Base-by-base conservation (phyloP, 2,888 invertebrate species). In the Lithosia quadra region DNA sequence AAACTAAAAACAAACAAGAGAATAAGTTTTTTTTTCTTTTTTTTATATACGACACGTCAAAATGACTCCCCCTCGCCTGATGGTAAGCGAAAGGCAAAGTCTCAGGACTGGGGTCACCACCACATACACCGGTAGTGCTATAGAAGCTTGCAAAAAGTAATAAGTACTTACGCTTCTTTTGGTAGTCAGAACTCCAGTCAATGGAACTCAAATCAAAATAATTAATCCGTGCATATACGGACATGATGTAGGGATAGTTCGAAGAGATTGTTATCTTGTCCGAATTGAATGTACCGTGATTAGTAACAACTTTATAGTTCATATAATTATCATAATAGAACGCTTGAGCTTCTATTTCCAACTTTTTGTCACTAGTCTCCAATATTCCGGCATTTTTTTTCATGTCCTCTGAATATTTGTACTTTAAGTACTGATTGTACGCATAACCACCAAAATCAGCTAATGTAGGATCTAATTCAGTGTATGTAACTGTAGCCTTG, bases 331-430 rank as follows among this genome's bases (percentile, higher is more conserved):
- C 90, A 63, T 95, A 87, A 13, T 94, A 93, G 63, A 88, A 87
- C 74, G 95, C 88, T 39, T 92, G 89, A n/a, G 89, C 88, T 65
- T 92, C 88, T 18, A 96, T 79, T 55, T 95, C 91, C 3, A 96
- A 15, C 13, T 57, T 84, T 77, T 95, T 93, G 15, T 94, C 88
- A 9, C 90, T 87, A 15, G 84, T 81, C 1, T 78, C 84, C n/a
- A n/a, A n/a, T 75, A 91, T 90, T 53, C 93, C 76, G 9, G 91
- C 81, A 83, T 96, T 94, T 60, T 95, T 92, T 64, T 95, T 91
- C 89, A 84, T 94, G 93, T 85, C 92, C 92, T 56, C 89, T 75
- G 73, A 93, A 83, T 75, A 66, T 0, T 13, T 8, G 0, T 61
- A 4, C 22, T 95, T 92, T 0, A 91, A 81, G 13, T 90, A 81